These are phyloP conservation scores for Loxodonta africana DNA, from an alignment of 2,113 vertebrate species.

Conservation along the genomic window DNA sequence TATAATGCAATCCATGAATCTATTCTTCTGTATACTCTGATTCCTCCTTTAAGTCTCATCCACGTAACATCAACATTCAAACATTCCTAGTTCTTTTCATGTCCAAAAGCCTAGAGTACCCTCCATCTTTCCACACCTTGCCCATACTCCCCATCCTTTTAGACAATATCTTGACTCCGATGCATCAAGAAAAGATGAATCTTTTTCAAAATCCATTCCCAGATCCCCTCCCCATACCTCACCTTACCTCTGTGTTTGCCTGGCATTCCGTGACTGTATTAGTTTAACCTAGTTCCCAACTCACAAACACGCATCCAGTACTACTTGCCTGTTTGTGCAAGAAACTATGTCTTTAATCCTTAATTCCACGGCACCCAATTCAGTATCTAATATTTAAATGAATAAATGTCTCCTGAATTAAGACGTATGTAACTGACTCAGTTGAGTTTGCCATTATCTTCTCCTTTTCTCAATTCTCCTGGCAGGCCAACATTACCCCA, in stretches of 20 bases:
- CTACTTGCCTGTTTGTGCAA: background rate
- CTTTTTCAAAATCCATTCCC: background rate
- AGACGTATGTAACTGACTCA: background rate
- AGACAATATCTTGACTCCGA: background rate
- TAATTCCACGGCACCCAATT: background rate
- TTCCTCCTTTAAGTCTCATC: background rate
- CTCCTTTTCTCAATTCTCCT: background rate
- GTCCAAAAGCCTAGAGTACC: background rate
- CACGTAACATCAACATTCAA: background rate
- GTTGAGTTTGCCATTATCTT: background rate
- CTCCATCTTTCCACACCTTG: background rate
- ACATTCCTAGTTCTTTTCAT: background rate
- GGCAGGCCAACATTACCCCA: background rate
- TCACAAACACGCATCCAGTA: background rate
- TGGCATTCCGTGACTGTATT: background rate
- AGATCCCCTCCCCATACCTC: background rate
- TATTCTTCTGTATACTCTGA: background rate
- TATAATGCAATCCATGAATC: background rate
- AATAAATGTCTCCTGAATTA: background rate
- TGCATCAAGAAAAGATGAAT: background rate
- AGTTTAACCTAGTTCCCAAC: accelerated
- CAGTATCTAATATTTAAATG: background rate
- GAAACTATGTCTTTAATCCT: background rate
- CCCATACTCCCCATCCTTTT: background rate
- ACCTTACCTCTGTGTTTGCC: too few relatives aligned